A percentile compares a stretch with the other conserved stretches of the same genome.
Evolutionary conservation across 1,140 invertebrate genomes (phyloP).

Genomic region (Magallana gigas): DNA sequence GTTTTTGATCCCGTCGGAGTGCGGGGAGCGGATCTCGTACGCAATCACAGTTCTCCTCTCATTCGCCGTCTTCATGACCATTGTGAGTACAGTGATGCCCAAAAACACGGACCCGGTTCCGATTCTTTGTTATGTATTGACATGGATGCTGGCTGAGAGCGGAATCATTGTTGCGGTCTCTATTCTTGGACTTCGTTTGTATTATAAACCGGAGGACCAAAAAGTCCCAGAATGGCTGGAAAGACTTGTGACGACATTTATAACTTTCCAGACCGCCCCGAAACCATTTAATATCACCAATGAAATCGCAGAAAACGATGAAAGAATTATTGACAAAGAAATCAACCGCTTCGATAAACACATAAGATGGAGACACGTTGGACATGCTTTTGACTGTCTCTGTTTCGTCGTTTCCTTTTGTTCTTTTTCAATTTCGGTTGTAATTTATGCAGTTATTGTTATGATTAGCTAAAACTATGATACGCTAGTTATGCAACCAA

Average conservation of each 20-base stretch:
- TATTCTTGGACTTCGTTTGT: conserved; percentile 37
- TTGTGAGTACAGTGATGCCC: conserved; percentile 43
- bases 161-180: conserved; percentile 37
- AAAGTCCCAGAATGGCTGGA: conserved; percentile 5
- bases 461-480: background rate
- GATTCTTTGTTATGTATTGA: conserved; percentile 39
- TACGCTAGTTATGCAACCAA: background rate
- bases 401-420: background rate
- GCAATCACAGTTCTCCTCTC: conserved; percentile 51
- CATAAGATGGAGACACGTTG: background rate
- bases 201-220: conserved; percentile 8
- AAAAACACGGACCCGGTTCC: conserved; percentile 42
- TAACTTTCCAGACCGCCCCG: background rate
- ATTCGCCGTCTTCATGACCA: conserved; percentile 51
- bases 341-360: background rate
- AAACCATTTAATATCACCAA: background rate
- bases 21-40: conserved; percentile 51
- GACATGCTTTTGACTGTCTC: background rate
- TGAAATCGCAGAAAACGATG: background rate
- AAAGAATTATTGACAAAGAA: background rate
- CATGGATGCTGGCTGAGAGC: conserved; percentile 37
- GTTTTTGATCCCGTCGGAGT: conserved; percentile 50
- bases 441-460: background rate
- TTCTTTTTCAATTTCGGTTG: background rate
- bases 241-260: background rate